phyloP scores from a whole-genome alignment of 2,797 vertebrate species.

The Calcarius lapponicus region DNA sequence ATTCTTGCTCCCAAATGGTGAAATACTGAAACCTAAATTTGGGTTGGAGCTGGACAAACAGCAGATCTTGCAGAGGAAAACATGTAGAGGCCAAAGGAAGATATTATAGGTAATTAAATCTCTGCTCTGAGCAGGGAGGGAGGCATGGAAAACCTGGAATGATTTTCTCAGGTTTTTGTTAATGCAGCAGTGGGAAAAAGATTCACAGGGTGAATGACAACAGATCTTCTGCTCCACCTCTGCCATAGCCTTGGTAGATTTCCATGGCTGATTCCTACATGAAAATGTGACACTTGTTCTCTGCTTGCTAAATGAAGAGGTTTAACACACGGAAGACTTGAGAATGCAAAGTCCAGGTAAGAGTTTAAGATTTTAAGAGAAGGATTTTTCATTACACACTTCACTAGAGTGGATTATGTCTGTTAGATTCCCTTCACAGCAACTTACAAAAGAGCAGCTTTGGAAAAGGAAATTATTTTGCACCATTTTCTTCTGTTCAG shows the following conservation, averaged over 20 bases:
- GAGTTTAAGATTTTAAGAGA: background rate
- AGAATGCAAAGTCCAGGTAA: background rate
- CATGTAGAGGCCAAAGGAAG: background rate
- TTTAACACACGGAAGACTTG: background rate
- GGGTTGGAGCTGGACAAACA: background rate
- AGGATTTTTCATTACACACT: background rate
- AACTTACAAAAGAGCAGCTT: background rate
- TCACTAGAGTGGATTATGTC: background rate
- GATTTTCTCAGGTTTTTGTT: background rate
- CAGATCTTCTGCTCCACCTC: background rate
- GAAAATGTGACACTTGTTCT: background rate
- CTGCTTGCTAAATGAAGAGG: background rate
- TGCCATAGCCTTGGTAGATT: background rate
- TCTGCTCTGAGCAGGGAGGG: background rate
- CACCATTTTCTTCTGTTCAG: background rate
- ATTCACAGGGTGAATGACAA: background rate
- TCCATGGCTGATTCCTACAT: background rate
- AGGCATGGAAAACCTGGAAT: background rate
- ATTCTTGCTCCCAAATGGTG: background rate
- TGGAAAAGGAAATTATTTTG: background rate
- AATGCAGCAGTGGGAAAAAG: background rate
- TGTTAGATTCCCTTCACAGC: background rate
- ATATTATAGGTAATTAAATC: background rate
- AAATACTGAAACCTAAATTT: background rate
- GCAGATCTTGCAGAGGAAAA: background rate